phyloP scores from a whole-genome alignment of 2,888 invertebrate genomes.

The Auanema freiburgensis region DNA sequence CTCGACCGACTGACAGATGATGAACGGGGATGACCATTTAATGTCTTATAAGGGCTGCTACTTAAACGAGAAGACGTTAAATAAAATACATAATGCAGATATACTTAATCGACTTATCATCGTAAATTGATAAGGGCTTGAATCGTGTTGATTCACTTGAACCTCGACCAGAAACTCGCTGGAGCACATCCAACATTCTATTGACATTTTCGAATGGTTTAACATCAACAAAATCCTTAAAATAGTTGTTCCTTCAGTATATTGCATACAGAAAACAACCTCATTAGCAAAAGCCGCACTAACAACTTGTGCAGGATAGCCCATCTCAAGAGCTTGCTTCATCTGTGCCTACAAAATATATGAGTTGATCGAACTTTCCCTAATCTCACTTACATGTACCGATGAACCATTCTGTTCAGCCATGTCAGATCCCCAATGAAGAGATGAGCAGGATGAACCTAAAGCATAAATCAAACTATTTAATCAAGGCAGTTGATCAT shows the following conservation, averaged over 20 bases:
- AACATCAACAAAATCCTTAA: slow-evolving; percentile 12
- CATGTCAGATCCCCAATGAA: slow-evolving; percentile 28
- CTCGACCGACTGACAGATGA: slow-evolving; percentile 19
- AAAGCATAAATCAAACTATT: neutral
- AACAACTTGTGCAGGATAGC: slow-evolving; percentile 13
- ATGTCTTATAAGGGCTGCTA: neutral
- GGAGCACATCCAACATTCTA: slow-evolving; percentile 38
- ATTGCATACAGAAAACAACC: too few species aligned
- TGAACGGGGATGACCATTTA: slow-evolving; percentile 4
- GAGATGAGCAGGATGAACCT: slow-evolving; percentile 19
- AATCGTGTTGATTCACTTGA: neutral
- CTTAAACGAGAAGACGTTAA: neutral
- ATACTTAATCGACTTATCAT: slow-evolving; percentile 2
- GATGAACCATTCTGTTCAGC: slow-evolving; percentile 21
- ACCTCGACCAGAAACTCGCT: slow-evolving; percentile 22
- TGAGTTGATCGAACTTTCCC: too few species aligned
- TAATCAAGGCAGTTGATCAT: too few species aligned
- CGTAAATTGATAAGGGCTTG: slow-evolving; percentile 13
- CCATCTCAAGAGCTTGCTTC: slow-evolving; percentile 21
- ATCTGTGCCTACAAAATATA: slow-evolving; percentile 15
- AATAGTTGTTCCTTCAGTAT: too few species aligned
- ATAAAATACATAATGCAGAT: neutral
- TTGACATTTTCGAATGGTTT: slow-evolving; percentile 35
- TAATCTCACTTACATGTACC: slow-evolving; percentile 17
- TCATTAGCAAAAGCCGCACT: slow-evolving; percentile 11